These are phyloP conservation scores for Campylomormyrus tamandua DNA, from an alignment of 2,113 vertebrate species.

Conservation along the genomic window DNA sequence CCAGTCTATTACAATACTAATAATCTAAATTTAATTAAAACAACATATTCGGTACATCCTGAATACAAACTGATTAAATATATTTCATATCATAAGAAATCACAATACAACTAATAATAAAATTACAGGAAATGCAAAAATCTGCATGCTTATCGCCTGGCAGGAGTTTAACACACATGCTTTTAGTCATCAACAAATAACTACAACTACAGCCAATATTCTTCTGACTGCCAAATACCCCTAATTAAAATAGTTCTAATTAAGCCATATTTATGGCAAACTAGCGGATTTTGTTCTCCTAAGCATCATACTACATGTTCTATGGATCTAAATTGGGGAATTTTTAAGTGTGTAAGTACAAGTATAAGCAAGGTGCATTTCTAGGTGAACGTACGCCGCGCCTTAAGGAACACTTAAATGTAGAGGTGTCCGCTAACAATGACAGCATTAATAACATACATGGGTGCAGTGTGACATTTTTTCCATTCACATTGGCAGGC, in stretches of 20 bases:
- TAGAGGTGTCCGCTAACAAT: neutral
- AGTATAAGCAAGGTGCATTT: neutral
- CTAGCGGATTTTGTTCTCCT: neutral
- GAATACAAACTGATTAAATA: neutral
- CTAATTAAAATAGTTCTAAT: neutral
- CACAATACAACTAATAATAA: neutral
- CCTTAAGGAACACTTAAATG: neutral
- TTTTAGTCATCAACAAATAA: neutral
- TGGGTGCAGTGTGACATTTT: neutral
- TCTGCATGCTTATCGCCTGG: neutral
- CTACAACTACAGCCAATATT: neutral
- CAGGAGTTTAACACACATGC: neutral
- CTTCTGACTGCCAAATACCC: neutral
- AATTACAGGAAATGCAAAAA: neutral
- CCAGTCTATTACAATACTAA: neutral
- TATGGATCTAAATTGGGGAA: neutral
- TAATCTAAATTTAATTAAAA: neutral
- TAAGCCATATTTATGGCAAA: neutral
- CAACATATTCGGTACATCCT: neutral
- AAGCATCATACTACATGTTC: neutral
- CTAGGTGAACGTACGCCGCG: neutral
- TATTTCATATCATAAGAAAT: neutral
- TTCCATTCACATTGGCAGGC: neutral
- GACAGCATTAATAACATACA: neutral
- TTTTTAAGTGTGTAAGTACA: neutral